phyloP scores from a whole-genome alignment of 2,888 invertebrate genomes.

The Drosophila affinis region DNA sequence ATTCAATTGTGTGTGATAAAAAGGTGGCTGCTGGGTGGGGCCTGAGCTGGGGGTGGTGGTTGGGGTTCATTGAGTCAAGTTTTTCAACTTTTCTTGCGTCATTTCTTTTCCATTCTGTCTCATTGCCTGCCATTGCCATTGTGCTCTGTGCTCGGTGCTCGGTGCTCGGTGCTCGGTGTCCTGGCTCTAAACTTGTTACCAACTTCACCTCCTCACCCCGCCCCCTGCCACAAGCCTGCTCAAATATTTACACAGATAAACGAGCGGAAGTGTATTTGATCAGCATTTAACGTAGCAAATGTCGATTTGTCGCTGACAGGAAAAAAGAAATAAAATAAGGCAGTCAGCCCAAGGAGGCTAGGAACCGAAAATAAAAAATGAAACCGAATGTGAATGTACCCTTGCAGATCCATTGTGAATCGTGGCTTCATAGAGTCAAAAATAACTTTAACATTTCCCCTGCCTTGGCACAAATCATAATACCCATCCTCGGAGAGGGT shows the following conservation, averaged over 20 bases:
- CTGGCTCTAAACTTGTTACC: slow-evolving; percentile 63
- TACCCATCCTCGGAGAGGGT: background rate
- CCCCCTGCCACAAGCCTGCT: slow-evolving; percentile 42
- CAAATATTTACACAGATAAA: slow-evolving; percentile 80
- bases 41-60: background rate
- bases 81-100: slow-evolving; percentile 51
- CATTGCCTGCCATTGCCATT: slow-evolving; percentile 22
- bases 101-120: slow-evolving; percentile 39
- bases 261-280: slow-evolving; percentile 77
- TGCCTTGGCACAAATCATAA: background rate
- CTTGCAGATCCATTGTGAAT: background rate
- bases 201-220: slow-evolving; percentile 23
- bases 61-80: slow-evolving; percentile 12
- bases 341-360: background rate
- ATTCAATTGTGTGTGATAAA: slow-evolving; percentile 51
- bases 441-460: background rate
- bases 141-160: background rate
- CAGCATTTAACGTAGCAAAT: slow-evolving; percentile 69
- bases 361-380: background rate
- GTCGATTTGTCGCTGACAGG: slow-evolving; percentile 57
- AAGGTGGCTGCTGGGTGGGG: background rate
- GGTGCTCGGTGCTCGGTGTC: slow-evolving; percentile 17
- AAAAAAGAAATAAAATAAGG: slow-evolving; percentile 15
- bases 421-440: background rate
- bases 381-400: background rate